A percentile compares a stretch with the other conserved stretches of the same genome.
phyloP scores from a whole-genome alignment of 2,888 invertebrate genomes.

The Drosophila bunnanda region DNA sequence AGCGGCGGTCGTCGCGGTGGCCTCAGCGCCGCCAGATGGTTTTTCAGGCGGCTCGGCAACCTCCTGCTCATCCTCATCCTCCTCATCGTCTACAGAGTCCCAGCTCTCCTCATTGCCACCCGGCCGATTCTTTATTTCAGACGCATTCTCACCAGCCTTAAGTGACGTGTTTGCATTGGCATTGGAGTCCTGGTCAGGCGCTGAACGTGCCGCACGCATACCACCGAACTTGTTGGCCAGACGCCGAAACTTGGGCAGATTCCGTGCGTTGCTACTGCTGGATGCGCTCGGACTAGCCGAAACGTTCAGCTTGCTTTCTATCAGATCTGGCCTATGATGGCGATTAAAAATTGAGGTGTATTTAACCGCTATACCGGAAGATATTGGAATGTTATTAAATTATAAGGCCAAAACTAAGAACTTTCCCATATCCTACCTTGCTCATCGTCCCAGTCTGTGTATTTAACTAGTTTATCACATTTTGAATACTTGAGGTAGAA shows the following conservation, averaged over 20 bases:
- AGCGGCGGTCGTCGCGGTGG: conserved; percentile 60
- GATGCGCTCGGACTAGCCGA: conserved; percentile 49
- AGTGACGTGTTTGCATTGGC: conserved; percentile 18
- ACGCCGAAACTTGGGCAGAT: conserved; percentile 30
- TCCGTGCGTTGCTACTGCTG: conserved; percentile 45
- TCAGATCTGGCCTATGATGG: conserved; percentile 50
- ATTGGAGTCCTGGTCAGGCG: background rate
- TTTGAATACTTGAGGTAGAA: conserved; percentile 92
- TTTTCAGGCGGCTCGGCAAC: conserved; percentile 16
- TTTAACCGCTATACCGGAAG: conserved; percentile 42
- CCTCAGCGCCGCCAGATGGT: background rate
- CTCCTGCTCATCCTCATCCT: conserved; percentile 50
- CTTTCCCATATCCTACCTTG: conserved; percentile 85
- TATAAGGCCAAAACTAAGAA: too few species aligned
- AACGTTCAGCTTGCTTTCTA: conserved; percentile 8
- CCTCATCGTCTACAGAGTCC: conserved; percentile 82
- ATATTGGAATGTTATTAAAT: background rate
- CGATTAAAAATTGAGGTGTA: conserved; percentile 50
- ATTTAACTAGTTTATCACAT: conserved; percentile 90
- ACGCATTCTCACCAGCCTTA: conserved; percentile 12
- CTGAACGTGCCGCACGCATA: conserved; percentile 1
- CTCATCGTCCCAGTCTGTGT: conserved; percentile 91
- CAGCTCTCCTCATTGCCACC: conserved; percentile 72
- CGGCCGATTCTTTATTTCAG: conserved; percentile 9
- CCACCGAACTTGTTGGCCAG: conserved; percentile 15